Evolutionary conservation across 2,888 invertebrate genomes (phyloP).

Genomic region (Agrochola macilenta): DNA sequence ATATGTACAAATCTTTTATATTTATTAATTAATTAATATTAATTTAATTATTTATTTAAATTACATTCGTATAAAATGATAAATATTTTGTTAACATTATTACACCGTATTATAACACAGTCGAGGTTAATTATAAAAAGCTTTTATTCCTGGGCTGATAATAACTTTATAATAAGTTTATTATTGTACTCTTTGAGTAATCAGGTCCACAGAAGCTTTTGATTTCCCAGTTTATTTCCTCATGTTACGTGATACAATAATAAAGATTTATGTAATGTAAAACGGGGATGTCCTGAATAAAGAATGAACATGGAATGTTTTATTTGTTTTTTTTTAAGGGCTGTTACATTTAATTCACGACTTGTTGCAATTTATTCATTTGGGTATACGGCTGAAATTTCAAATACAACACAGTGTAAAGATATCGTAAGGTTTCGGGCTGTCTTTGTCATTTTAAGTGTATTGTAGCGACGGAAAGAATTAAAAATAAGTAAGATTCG

Average conservation of each 20-base stretch:
- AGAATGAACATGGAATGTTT: background rate
- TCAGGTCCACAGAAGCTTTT: background rate
- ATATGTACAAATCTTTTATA: slow-evolving; percentile 6
- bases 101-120: background rate
- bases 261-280: background rate
- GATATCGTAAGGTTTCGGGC: background rate
- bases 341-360: too few species aligned
- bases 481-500: background rate
- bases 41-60: slow-evolving; percentile 19
- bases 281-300: background rate
- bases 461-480: background rate
- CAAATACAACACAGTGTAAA: too few species aligned
- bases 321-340: background rate
- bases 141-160: background rate
- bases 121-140: slow-evolving; percentile 4
- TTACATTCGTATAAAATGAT: background rate
- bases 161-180: background rate
- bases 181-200: slow-evolving; percentile 4
- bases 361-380: background rate
- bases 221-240: background rate
- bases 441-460: background rate
- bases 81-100: background rate
- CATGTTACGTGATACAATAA: background rate
- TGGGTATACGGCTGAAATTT: too few species aligned
- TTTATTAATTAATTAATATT: too few species aligned